phyloP scores from a whole-genome alignment of 2,113 vertebrate species.

The Phaethornis superciliosus region DNA sequence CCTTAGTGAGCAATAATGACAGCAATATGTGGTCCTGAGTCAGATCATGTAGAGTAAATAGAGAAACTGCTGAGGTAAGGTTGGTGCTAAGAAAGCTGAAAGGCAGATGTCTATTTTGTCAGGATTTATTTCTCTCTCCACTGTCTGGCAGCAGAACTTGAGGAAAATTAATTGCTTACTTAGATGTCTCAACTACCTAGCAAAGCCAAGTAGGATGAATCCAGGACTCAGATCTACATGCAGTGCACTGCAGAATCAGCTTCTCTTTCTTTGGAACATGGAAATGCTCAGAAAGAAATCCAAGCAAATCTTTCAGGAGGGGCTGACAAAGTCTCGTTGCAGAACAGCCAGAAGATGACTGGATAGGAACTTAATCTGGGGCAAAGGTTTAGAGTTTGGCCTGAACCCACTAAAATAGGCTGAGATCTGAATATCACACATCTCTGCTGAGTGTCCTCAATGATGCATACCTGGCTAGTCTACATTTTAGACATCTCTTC shows the following conservation, averaged over 20 bases:
- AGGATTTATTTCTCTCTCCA: constrained; percentile 33
- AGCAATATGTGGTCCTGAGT: constrained; percentile 35
- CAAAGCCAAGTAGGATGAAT: constrained; percentile 18
- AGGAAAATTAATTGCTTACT: constrained; percentile 33
- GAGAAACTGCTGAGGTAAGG: constrained; percentile 52
- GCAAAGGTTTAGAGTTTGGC: not conserved
- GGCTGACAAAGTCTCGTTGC: not conserved
- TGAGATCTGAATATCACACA: not conserved
- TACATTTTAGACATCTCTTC: not conserved
- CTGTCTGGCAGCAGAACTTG: not conserved
- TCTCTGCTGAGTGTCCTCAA: not conserved
- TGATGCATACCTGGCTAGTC: not conserved
- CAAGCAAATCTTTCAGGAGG: not conserved
- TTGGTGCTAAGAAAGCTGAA: constrained; percentile 49
- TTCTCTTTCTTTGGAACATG: not conserved
- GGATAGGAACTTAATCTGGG: not conserved
- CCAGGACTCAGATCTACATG: not conserved
- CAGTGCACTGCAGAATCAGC: not conserved
- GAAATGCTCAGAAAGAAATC: not conserved
- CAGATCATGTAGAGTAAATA: constrained; percentile 10
- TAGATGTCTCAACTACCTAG: not conserved
- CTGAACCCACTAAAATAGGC: not conserved
- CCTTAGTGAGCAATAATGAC: constrained; percentile 47
- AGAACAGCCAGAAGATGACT: not conserved
- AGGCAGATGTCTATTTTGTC: constrained; percentile 45